Evolutionary conservation across 2,888 invertebrate genomes (phyloP), one percentile per base, ranked within the genome.

Genomic region (Colletes collaris): DNA sequence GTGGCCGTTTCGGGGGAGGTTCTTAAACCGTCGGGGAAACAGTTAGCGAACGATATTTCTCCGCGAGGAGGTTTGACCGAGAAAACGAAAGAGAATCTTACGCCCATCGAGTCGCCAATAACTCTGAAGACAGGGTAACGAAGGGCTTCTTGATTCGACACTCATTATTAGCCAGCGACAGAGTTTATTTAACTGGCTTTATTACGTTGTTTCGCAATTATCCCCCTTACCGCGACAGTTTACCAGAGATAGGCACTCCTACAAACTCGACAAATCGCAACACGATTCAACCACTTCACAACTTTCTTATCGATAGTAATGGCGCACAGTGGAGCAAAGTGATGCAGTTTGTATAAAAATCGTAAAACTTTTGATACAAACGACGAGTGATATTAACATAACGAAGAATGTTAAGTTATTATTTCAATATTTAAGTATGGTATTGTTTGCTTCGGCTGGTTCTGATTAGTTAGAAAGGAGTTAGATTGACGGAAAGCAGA

Each of bases 1-100:
- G 72, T 72, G 63, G 53, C 74, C 75, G 50, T 75, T 79, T 78
- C 68, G 16, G 37, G 35, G 67, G 56, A 67, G 72, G 76, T 79
- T 80, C 82, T 82, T 72, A 77, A 78, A 83, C 49, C 59, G 75
- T 52, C 64, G 79, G 70, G 79, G 73, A 83, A 83, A 81, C 85
- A 79, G 85, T 85, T 85, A 85, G 75, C 37, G 53, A 59, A 40
- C 71, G 81, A 85, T 85, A 85, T 83, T 83, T 85, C 83, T 79
- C 72, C 68, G 58, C 49, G 67, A 37, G 46, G 56, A 16, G 35
- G 55, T 11, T 60, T 19, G 49, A 37, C 52, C 53, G 53, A 58
- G 62, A 37, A 74, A 64, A 65, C 69, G 55, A 56, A 49, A 35
- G 69, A 37, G 55, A 67, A 68, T 76, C 77, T 73, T 60, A 35